Evolutionary conservation across 2,113 vertebrate genomes (phyloP), one percentile per base, ranked within the genome.

Genomic region (Ceratotherium simum): DNA sequence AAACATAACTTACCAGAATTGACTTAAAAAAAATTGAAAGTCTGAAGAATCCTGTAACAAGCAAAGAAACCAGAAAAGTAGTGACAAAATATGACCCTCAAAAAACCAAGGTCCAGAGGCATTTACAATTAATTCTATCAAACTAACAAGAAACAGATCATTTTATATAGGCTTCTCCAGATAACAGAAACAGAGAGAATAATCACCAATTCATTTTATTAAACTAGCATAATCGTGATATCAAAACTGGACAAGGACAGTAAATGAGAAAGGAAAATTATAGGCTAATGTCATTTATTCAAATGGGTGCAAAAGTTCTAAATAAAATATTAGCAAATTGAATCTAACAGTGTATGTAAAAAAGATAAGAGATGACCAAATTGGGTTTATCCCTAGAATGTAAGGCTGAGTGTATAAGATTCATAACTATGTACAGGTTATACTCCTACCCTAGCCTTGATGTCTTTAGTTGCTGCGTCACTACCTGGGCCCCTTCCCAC

Each of bases 281-380:
- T 16, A 84, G 8, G 20, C 11, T 85, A 85, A 70, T 62, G n/a
- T 27, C 18, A 31, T 21, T 72, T 67, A 64, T 27, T 60, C 31
- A 11, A 54, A 42, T 79, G 23, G 36, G 72, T 65, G 33, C 8
- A 84, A 72, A 76, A 92, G 69, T 48, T n/a, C 21, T 85, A 58
- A 93, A 60, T 54, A 86, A 75, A 86, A 75, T 54, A 88, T 58
- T n/a, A 75, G 83, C 31, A 82, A 82, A 75, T 62, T n/a, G n/a
- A 79, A 64, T 56, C 17, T 17, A 73, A 93, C 27, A 33, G 12
- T 31, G 16, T 67, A 62, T 25, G 4, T 51, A 48, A 60, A 93
- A 60, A 93, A 60, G 39, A 69, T 56, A 86, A 86, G 93, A 46
- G 27, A 36, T 60, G 58, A 80, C 20, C 58, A 67, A 42, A 17